Percentiles rank a stretch among this genome's conserved stretches.
Evolutionary conservation across 2,888 invertebrate genomes (phyloP).

Genomic region (Apotomis betuletana): DNA sequence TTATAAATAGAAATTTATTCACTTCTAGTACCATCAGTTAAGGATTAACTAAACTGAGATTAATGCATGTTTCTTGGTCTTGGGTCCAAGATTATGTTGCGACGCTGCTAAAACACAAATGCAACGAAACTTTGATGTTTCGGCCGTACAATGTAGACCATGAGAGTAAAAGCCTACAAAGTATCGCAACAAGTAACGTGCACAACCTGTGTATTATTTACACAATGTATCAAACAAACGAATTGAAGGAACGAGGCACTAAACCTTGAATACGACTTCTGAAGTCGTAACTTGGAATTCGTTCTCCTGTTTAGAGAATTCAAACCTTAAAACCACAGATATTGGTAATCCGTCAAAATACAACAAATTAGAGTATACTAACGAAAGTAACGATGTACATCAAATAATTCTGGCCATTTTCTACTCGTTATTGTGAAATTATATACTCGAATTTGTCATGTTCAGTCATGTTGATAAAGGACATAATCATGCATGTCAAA

Average conservation of each 20-base stretch:
- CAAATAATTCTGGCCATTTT: too few relatives aligned
- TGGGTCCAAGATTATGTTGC: neutral
- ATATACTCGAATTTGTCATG: too few relatives aligned
- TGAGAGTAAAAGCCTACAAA: neutral
- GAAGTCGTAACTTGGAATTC: neutral
- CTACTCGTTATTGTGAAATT: too few relatives aligned
- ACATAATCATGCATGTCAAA: too few relatives aligned
- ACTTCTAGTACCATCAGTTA: too few relatives aligned
- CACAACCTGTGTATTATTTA: neutral
- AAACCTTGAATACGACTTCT: neutral
- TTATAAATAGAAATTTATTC: neutral
- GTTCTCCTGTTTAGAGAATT: neutral
- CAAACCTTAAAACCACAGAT: neutral
- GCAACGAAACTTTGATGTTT: slow-evolving; percentile 30
- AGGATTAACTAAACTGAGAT: too few relatives aligned
- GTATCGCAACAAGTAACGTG: slow-evolving; percentile 1
- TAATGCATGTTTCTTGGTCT: neutral
- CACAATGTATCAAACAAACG: slow-evolving; percentile 9
- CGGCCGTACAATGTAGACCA: slow-evolving; percentile 2
- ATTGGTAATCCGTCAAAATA: too few relatives aligned
- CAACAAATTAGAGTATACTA: too few relatives aligned
- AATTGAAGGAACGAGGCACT: slow-evolving; percentile 7
- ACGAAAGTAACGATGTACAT: too few relatives aligned
- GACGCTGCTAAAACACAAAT: slow-evolving; percentile 3
- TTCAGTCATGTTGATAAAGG: too few relatives aligned